phyloP scores from a whole-genome alignment of 2,888 invertebrate genomes.

The Frankliniella fusca region DNA sequence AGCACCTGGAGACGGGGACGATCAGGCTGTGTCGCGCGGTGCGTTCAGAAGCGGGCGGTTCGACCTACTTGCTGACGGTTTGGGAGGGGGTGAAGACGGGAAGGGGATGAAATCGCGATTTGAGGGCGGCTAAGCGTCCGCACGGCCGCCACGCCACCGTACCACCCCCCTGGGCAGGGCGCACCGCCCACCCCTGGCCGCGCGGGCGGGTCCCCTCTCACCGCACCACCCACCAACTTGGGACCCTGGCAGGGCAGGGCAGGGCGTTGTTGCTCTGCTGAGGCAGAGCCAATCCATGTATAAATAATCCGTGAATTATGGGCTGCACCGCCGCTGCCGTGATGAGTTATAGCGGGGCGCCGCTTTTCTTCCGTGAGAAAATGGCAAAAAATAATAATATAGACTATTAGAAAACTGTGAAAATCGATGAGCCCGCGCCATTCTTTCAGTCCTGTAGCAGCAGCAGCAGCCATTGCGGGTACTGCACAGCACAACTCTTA shows the following conservation, averaged over 20 bases:
- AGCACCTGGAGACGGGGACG: background rate
- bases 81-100: background rate
- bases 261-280: constrained; percentile 15
- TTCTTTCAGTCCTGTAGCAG: background rate
- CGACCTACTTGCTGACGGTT: background rate
- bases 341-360: constrained; percentile 8
- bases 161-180: background rate
- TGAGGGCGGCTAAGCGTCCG: background rate
- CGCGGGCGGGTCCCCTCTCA: background rate
- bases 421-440: background rate
- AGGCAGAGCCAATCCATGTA: constrained; percentile 21
- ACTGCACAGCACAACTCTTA: too few relatives aligned
- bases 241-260: too few relatives aligned
- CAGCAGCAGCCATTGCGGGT: too few relatives aligned
- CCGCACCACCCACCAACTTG: constrained; percentile 16
- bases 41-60: background rate
- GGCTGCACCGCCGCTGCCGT: background rate
- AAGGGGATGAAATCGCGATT: background rate
- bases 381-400: background rate
- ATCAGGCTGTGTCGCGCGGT: background rate
- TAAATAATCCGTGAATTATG: constrained; percentile 26
- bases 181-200: background rate
- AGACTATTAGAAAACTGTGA: background rate
- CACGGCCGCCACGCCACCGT: background rate
- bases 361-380: background rate